These are phyloP conservation scores for Oostethus manadensis DNA, from an alignment of 2,113 vertebrate genomes.

Conservation along the genomic window DNA sequence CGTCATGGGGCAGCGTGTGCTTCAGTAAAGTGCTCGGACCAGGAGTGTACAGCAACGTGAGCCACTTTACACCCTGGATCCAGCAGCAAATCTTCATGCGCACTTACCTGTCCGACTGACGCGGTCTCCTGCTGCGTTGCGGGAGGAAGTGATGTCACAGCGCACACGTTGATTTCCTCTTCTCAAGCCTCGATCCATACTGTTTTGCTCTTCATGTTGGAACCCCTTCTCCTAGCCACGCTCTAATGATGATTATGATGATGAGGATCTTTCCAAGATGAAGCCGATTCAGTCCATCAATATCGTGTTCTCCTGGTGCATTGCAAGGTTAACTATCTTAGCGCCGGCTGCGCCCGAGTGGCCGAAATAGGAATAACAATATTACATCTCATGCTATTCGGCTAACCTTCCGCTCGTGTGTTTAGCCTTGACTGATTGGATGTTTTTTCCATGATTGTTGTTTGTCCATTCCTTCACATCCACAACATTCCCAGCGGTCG, in stretches of 20 bases:
- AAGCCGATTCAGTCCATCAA: too few relatives aligned
- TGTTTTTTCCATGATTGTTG: not conserved
- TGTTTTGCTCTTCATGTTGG: conserved; percentile 29
- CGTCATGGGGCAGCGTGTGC: conserved; percentile 89
- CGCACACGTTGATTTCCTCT: conserved; percentile 18
- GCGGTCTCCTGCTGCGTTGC: conserved; percentile 24
- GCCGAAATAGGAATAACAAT: too few relatives aligned
- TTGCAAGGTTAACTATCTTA: not conserved
- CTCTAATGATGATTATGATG: not conserved
- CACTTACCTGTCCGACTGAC: conserved; percentile 76
- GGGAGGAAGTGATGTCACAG: conserved; percentile 44
- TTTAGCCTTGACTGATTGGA: too few relatives aligned
- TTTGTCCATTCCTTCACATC: conserved; percentile 10
- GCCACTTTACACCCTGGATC: conserved; percentile 87
- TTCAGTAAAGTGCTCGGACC: conserved; percentile 88
- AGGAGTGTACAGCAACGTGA: conserved; percentile 90
- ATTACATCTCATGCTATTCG: not conserved
- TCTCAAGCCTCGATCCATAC: conserved; percentile 29
- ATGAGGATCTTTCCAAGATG: not conserved
- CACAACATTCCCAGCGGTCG: conserved; percentile 53
- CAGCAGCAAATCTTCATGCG: conserved; percentile 86
- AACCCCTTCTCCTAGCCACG: not conserved
- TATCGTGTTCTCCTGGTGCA: not conserved
- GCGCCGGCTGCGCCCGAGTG: not conserved
- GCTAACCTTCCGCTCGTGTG: not conserved